Evolutionary conservation across 2,888 invertebrate species (phyloP), one percentile per base, ranked within the genome.

Genomic region (Teleogryllus oceanicus): DNA sequence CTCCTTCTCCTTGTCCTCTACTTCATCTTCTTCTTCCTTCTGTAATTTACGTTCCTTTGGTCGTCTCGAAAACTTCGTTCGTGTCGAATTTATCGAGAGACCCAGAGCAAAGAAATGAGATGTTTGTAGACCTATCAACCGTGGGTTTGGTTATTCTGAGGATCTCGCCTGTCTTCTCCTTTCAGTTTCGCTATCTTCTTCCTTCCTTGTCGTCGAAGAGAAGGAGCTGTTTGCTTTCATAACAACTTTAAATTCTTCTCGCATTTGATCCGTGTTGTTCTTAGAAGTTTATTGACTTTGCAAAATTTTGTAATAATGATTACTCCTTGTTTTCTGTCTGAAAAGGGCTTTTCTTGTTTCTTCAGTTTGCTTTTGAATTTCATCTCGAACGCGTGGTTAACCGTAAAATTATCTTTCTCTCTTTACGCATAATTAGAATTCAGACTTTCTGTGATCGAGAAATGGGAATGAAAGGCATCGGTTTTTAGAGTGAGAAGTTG

Each of bases 161-260:
- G 10, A n/a, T 62, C 62, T 10, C n/a, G 13, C 8, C n/a, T 62
- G 62, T 62, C 62, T 11, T 62, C n/a, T 13, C 62, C 16, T 62
- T n/a, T n/a, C n/a, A 18, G 13, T 62, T 13, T 62, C 16, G 13
- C n/a, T 62, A 62, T 62, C 62, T 62, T 37, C 1, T 8, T 37
- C 37, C 8, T 37, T 37, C 37, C 37, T 37, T 37, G 37, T 37
- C 37, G 8, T 37, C 37, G 37, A 62, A 13, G 62, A 62, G 62
- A 62, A 13, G 62, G 62, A 62, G 8, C 62, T 62, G 62, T 62
- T 62, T 62, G 62, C 62, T 62, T 62, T 62, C 62, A 62, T 62
- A 62, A 62, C 62, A 62, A 62, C 62, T 62, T 62, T 62, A 62
- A 62, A 62, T 62, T 62, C 62, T 62, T 62, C 62, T n/a, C 62